Evolutionary conservation across 2,797 vertebrate genomes (phyloP), one percentile per base, ranked within the genome.

Genomic region (Sarcoramphus papa): DNA sequence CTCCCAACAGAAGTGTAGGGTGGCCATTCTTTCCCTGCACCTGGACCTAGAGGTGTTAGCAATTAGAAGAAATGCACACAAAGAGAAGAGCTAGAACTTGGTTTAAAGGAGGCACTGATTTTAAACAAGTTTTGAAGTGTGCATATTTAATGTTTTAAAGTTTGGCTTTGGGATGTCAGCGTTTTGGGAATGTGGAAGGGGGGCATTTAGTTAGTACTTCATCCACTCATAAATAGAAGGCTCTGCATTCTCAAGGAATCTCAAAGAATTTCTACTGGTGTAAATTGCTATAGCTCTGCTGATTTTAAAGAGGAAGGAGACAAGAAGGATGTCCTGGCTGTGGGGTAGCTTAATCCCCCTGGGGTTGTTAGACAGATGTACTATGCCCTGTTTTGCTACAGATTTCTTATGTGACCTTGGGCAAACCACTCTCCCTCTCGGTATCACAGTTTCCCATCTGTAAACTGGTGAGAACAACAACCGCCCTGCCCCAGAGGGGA

Each of bases 401-500:
- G 93, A 92, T 93, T 92, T 93, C 94, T 88, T 82, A 47, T 57
- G 89, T 95, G 95, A 94, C 95, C 92, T 94, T 96, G 92, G 87
- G 93, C 92, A 86, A 95, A 86, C 94, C 87, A 51, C 35, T 96
- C 87, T 93, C 76, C 65, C 47, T 94, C 79, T 90, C 5, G 2
- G 33, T 97, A 95, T 97, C 96, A 67, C 87, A 73, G 93, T 91
- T 97, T 90, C 89, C 92, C 91, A 94, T 96, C 93, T 96, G 94
- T 93, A 97, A 97, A 95, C 87, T 93, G 96, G 92, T 85, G 87
- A 95, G 76, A 95, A 76, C 87, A 96, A 84, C 91, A 96, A 96
- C 94, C 95, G 12, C 94, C 95, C 91, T 97, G 94, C 96, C 95
- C 94, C 93, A 94, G 89, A 93, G 97, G 93, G 85, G 90, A 95